Conservation (phyloP, 2,888 invertebrate species). For the Eupeodes latifasciatus region DNA sequence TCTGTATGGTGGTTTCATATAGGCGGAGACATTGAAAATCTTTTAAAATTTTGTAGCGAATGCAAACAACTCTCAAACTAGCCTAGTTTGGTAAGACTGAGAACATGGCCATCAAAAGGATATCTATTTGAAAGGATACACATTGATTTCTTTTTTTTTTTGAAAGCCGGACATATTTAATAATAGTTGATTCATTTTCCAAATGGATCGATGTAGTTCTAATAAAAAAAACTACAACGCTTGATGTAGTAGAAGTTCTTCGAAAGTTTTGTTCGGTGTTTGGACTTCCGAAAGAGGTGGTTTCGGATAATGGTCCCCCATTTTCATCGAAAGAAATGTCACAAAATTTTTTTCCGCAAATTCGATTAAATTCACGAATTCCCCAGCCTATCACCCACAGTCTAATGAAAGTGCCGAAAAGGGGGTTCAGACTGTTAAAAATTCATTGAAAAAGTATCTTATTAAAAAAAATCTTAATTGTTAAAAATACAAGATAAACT, state of each 20-base stretch:
- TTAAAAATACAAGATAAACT: too few relatives aligned
- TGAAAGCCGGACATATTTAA: neutral
- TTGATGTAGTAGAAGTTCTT: neutral
- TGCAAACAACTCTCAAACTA: slow-evolving; percentile 3
- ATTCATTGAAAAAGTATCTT: too few relatives aligned
- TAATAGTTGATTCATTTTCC: too few relatives aligned
- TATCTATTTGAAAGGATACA: slow-evolving; percentile 10
- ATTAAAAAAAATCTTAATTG: too few relatives aligned
- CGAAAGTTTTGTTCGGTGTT: neutral
- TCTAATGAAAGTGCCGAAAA: too few relatives aligned
- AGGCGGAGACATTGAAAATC: slow-evolving; percentile 5
- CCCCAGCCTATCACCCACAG: too few relatives aligned
- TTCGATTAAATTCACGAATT: too few relatives aligned
- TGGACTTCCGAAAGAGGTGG: slow-evolving; percentile 9
- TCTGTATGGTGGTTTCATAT: neutral
- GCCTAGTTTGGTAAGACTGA: neutral
- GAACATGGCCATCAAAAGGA: neutral
- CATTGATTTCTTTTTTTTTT: slow-evolving; percentile 8
- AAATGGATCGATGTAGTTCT: slow-evolving; percentile 2
- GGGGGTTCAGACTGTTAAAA: too few relatives aligned
- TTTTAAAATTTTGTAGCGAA: neutral
- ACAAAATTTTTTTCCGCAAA: too few relatives aligned
- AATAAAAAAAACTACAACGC: neutral
- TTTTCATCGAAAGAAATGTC: slow-evolving; percentile 5
- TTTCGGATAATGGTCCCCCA: slow-evolving; percentile 15